Evolutionary conservation across 1,140 invertebrate species (phyloP).

Genomic region (Drosophila seguyi): DNA sequence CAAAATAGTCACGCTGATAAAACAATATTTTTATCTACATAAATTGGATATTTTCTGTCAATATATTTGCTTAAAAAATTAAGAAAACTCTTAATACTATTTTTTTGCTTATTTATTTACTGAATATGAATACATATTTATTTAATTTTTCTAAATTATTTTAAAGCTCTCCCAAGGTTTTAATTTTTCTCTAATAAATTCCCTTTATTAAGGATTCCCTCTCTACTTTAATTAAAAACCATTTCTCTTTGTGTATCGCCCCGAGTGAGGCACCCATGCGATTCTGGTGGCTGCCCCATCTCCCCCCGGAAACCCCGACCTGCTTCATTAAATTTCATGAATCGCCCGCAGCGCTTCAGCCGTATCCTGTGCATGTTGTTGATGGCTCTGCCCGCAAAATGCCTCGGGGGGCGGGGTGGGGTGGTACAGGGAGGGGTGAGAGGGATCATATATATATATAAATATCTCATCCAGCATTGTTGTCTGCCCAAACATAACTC

Average conservation of each 20-base stretch:
- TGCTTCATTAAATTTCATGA: constrained; percentile 83
- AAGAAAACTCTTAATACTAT: too few species aligned
- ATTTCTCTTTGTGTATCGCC: constrained; percentile 18
- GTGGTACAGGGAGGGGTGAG: neutral
- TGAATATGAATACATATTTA: too few species aligned
- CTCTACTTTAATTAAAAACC: neutral
- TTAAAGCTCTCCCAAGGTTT: too few species aligned
- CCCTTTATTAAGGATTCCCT: neutral
- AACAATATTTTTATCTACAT: too few species aligned
- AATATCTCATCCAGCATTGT: constrained; percentile 36
- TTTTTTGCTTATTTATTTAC: too few species aligned
- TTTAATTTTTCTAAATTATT: neutral
- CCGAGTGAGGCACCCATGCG: constrained; percentile 42
- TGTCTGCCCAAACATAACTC: constrained; percentile 43
- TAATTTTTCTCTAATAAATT: neutral
- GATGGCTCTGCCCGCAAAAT: constrained; percentile 66
- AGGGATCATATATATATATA: neutral
- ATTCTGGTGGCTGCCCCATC: constrained; percentile 19
- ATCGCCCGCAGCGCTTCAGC: constrained; percentile 73
- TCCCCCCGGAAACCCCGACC: constrained; percentile 9
- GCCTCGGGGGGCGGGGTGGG: constrained; percentile 3
- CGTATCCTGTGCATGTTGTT: constrained; percentile 78
- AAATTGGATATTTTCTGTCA: too few species aligned
- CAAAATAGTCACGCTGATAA: too few species aligned
- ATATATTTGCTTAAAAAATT: too few species aligned